Evolutionary conservation across 1,140 invertebrate species (phyloP).

Genomic region (Tyrophagus putrescentiae): DNA sequence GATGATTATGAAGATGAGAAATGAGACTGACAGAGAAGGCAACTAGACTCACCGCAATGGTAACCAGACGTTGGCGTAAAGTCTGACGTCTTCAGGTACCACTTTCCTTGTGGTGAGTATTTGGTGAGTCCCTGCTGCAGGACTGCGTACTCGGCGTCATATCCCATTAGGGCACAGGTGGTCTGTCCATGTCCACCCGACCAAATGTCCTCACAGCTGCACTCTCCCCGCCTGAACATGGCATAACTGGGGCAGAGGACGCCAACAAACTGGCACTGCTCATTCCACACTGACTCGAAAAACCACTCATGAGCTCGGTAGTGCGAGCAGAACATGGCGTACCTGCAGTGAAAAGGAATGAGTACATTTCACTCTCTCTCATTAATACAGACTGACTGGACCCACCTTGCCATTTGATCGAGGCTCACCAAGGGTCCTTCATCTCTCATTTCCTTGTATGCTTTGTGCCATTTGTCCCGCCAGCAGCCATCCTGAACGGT

Average conservation of each 20-base stretch:
- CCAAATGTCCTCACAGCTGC: conserved; percentile 17
- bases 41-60: conserved; percentile 16
- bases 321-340: conserved; percentile 18
- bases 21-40: neutral
- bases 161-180: conserved; percentile 20
- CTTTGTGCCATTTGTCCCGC: neutral
- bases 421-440: conserved; percentile 11
- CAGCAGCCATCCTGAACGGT: neutral
- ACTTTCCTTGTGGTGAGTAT: conserved; percentile 11
- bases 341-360: neutral
- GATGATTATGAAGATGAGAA: neutral
- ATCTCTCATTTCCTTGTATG: neutral
- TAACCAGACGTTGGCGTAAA: neutral
- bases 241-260: conserved; percentile 18
- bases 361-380: too few species aligned
- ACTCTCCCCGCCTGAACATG: conserved; percentile 18
- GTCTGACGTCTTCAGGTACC: conserved; percentile 15
- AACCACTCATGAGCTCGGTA: conserved; percentile 22
- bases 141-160: neutral
- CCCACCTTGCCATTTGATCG: neutral
- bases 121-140: conserved; percentile 8
- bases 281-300: conserved; percentile 21
- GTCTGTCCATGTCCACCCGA: neutral
- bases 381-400: neutral
- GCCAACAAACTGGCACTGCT: conserved; percentile 21